Evolutionary conservation across 2,888 invertebrate genomes (phyloP).

Genomic region (Augiades crinisus): DNA sequence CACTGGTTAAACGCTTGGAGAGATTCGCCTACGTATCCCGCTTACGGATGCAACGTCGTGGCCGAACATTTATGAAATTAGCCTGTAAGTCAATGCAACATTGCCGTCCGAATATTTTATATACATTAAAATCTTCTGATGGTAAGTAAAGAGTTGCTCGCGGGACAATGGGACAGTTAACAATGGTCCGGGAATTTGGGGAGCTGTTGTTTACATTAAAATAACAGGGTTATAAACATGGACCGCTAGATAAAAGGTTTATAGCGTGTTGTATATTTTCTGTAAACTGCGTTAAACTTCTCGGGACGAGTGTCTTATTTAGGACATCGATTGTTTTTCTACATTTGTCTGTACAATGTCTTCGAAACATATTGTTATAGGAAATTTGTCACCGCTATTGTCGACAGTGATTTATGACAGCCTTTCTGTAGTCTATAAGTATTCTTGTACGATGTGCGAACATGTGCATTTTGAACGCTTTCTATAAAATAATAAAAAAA

Average conservation of each 20-base stretch:
- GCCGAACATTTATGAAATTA: constrained; percentile 20
- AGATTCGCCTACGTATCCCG: too few species aligned
- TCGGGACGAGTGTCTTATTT: constrained; percentile 50
- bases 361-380: constrained; percentile 36
- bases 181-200: constrained; percentile 29
- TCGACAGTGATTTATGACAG: constrained; percentile 66
- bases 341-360: constrained; percentile 42
- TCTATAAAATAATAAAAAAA: neutral
- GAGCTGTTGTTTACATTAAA: constrained; percentile 45
- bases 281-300: constrained; percentile 41
- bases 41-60: too few species aligned
- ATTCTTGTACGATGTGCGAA: constrained; percentile 37
- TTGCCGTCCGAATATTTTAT: constrained; percentile 60
- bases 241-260: constrained; percentile 53
- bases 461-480: constrained; percentile 32
- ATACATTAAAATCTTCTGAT: constrained; percentile 47
- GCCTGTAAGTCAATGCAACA: constrained; percentile 18
- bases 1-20: too few species aligned
- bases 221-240: constrained; percentile 54
- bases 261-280: constrained; percentile 59
- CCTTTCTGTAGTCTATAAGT: constrained; percentile 42
- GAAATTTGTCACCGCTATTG: constrained; percentile 60
- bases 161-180: neutral
- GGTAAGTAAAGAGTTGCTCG: constrained; percentile 47
- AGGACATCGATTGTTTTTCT: constrained; percentile 48